A percentile compares a stretch with the other conserved stretches of the same genome.
Evolutionary conservation across 2,888 invertebrate genomes (phyloP).

Genomic region (Laspeyria flexula): DNA sequence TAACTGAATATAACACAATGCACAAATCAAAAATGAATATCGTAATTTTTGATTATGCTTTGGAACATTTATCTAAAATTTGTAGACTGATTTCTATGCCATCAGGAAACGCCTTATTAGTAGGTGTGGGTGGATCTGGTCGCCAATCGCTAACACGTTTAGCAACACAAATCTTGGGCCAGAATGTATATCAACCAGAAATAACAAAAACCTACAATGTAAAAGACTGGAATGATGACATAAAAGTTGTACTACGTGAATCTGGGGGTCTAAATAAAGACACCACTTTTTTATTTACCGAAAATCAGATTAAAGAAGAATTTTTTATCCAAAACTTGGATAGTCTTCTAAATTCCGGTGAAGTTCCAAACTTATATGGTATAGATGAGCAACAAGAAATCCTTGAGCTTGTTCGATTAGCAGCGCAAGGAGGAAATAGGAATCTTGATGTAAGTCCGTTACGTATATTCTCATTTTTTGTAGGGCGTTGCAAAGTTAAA

Average conservation of each 20-base stretch:
- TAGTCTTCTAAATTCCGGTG: conserved; percentile 93
- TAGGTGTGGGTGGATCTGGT: conserved; percentile 95
- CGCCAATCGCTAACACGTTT: conserved; percentile 92
- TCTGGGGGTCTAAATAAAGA: conserved; percentile 91
- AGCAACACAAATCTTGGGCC: conserved; percentile 87
- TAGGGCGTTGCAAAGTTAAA: conserved; percentile 92
- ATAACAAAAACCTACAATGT: conserved; percentile 92
- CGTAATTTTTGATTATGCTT: conserved; percentile 93
- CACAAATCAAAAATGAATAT: conserved; percentile 94
- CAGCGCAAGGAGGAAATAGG: conserved; percentile 91
- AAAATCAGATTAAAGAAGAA: conserved; percentile 93
- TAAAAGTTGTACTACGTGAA: conserved; percentile 90
- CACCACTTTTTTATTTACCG: conserved; percentile 92
- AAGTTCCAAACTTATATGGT: conserved; percentile 94
- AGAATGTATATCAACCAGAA: conserved; percentile 90
- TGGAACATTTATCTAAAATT: conserved; percentile 93
- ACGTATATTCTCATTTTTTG: conserved; percentile 90
- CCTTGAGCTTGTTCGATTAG: conserved; percentile 90
- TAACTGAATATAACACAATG: conserved; percentile 92
- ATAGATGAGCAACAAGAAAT: conserved; percentile 95
- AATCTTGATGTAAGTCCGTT: conserved; percentile 93
- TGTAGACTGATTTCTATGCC: conserved; percentile 92
- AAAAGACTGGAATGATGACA: conserved; percentile 93
- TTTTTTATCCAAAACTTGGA: conserved; percentile 93
- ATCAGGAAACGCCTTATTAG: conserved; percentile 92